A percentile compares a stretch with the other conserved stretches of the same genome.
phyloP scores from a whole-genome alignment of 2,888 invertebrate species.

The Thecophora atra region DNA sequence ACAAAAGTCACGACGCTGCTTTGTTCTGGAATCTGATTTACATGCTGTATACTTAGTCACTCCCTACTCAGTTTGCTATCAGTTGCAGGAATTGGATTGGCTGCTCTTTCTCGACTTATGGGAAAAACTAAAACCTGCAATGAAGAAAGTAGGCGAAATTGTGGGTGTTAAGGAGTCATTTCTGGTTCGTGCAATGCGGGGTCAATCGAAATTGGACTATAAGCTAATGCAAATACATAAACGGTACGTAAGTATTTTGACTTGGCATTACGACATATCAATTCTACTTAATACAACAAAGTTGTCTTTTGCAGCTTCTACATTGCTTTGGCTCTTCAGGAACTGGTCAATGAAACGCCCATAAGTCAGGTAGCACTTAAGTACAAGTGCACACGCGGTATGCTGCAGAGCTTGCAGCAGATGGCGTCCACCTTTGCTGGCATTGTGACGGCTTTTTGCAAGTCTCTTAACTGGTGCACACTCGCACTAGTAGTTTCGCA shows the following conservation, averaged over 20 bases:
- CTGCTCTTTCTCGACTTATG: slow-evolving; percentile 81
- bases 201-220: slow-evolving; percentile 70
- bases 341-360: slow-evolving; percentile 90
- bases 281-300: background rate
- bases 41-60: slow-evolving; percentile 96
- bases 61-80: slow-evolving; percentile 86
- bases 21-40: slow-evolving; percentile 93
- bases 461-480: slow-evolving; percentile 90
- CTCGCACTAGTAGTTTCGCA: slow-evolving; percentile 89
- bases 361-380: slow-evolving; percentile 82
- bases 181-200: slow-evolving; percentile 80
- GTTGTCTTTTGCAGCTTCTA: slow-evolving; percentile 73
- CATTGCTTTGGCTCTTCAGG: slow-evolving; percentile 89
- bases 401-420: slow-evolving; percentile 93
- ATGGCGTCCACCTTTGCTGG: slow-evolving; percentile 95
- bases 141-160: slow-evolving; percentile 86
- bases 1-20: slow-evolving; percentile 86
- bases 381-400: slow-evolving; percentile 87
- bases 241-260: slow-evolving; percentile 67
- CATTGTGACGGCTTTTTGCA: slow-evolving; percentile 96
- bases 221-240: slow-evolving; percentile 73
- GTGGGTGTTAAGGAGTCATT: slow-evolving; percentile 90
- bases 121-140: slow-evolving; percentile 80
- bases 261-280: background rate
- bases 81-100: slow-evolving; percentile 83